Evolutionary conservation across 1,140 invertebrate genomes (phyloP).

Genomic region (Drosophila nannoptera): DNA sequence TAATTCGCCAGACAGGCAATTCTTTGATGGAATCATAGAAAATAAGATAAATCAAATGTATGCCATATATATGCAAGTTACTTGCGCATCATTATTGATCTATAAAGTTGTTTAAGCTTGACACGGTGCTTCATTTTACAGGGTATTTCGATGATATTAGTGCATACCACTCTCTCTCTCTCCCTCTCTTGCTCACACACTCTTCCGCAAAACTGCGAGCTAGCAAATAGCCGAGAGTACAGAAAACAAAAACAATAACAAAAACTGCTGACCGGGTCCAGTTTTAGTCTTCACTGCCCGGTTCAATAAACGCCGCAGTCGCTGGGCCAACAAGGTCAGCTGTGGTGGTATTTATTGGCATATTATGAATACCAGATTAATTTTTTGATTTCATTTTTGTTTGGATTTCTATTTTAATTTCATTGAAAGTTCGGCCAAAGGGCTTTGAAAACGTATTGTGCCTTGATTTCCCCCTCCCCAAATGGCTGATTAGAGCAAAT

Average conservation of each 20-base stretch:
- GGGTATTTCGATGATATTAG: neutral
- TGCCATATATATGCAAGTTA: neutral
- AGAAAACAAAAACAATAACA: neutral
- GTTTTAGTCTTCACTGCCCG: constrained; percentile 29
- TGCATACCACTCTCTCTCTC: no score
- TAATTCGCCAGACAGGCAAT: neutral
- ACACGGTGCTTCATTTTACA: neutral
- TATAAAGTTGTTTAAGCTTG: neutral
- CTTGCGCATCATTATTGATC: neutral
- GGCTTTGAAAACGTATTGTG: neutral
- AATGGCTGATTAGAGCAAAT: constrained; percentile 55
- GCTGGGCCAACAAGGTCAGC: constrained; percentile 56
- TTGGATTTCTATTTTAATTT: constrained; percentile 62
- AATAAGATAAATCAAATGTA: neutral
- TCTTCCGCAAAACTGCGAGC: neutral
- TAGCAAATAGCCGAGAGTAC: neutral
- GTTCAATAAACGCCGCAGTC: constrained; percentile 65
- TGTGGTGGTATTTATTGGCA: constrained; percentile 41
- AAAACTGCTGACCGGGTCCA: neutral
- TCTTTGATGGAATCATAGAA: neutral
- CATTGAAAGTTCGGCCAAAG: constrained; percentile 53
- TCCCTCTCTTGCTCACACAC: no score
- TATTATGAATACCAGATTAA: constrained; percentile 16
- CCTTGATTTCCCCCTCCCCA: constrained; percentile 26
- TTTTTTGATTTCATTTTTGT: constrained; percentile 21